Conservation (phyloP, 2,888 invertebrate genomes). For the Yponomeuta evonymella region DNA sequence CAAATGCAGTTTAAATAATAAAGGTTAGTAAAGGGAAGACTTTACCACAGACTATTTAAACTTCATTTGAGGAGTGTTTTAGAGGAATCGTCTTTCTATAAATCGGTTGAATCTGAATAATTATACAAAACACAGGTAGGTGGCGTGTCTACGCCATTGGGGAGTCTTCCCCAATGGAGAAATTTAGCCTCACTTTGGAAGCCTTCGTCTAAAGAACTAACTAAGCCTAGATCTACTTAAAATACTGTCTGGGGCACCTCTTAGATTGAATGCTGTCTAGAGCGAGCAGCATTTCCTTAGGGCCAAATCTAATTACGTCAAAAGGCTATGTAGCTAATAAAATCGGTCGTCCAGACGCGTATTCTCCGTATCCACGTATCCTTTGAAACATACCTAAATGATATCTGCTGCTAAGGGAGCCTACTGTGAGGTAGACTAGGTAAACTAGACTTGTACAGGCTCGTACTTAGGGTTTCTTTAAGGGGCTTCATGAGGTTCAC, state of each 20-base stretch:
- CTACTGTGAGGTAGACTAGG: background rate
- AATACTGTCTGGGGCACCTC: background rate
- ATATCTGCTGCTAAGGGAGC: background rate
- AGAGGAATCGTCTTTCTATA: too few species aligned
- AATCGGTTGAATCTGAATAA: too few species aligned
- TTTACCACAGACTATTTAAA: too few species aligned
- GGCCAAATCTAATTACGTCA: background rate
- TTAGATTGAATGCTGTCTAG: background rate
- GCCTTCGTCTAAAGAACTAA: too few species aligned
- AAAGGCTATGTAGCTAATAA: background rate
- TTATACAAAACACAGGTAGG: too few species aligned
- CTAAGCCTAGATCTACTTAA: background rate
- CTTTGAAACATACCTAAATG: constrained; percentile 10
- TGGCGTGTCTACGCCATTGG: too few species aligned
- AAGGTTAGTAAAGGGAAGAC: too few species aligned
- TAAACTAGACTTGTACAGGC: background rate
- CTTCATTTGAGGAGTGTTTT: too few species aligned
- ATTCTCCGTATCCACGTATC: background rate
- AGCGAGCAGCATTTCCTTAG: background rate
- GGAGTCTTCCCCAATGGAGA: too few species aligned
- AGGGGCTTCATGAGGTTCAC: too few species aligned
- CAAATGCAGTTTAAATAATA: too few species aligned
- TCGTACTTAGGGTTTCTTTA: background rate
- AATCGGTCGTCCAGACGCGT: background rate
- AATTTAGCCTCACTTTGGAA: too few species aligned